Evolutionary conservation across 2,113 vertebrate species (phyloP).

Genomic region (Bolborhynchus lineola): DNA sequence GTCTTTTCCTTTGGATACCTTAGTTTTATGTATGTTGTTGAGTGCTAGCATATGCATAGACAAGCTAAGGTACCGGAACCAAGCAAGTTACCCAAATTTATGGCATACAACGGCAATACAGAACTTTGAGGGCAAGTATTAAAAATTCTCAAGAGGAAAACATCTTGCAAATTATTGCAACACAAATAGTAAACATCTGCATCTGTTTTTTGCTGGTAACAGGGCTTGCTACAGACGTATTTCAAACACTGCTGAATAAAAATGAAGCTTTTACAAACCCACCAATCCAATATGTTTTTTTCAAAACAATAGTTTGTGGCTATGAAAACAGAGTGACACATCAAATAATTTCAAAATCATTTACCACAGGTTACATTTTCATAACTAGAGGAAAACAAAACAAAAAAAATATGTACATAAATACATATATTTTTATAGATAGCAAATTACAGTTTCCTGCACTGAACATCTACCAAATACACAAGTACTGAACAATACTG

Average conservation of each 20-base stretch:
- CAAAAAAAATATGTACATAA: constrained; percentile 65
- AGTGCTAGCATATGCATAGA: background rate
- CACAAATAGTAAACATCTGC: constrained; percentile 52
- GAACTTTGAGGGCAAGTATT: background rate
- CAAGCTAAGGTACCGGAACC: background rate
- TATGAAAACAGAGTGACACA: constrained; percentile 57
- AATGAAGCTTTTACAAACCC: constrained; percentile 30
- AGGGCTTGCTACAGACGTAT: constrained; percentile 14
- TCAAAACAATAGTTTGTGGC: constrained; percentile 31
- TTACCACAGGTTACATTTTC: constrained; percentile 58
- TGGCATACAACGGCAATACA: background rate
- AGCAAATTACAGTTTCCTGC: constrained; percentile 76
- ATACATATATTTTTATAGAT: constrained; percentile 57
- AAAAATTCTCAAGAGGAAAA: constrained; percentile 31
- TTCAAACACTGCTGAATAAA: constrained; percentile 36
- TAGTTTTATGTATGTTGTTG: background rate
- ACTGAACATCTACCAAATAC: constrained; percentile 73
- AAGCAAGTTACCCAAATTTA: background rate
- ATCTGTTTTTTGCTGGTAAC: constrained; percentile 39
- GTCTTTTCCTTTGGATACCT: background rate
- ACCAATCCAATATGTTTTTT: background rate
- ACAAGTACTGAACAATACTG: constrained; percentile 72
- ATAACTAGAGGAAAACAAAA: constrained; percentile 59
- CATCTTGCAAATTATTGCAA: constrained; percentile 43
- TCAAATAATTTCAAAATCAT: constrained; percentile 55